Conservation (phyloP, 2,888 invertebrate genomes). For the Andrena bucephala region DNA sequence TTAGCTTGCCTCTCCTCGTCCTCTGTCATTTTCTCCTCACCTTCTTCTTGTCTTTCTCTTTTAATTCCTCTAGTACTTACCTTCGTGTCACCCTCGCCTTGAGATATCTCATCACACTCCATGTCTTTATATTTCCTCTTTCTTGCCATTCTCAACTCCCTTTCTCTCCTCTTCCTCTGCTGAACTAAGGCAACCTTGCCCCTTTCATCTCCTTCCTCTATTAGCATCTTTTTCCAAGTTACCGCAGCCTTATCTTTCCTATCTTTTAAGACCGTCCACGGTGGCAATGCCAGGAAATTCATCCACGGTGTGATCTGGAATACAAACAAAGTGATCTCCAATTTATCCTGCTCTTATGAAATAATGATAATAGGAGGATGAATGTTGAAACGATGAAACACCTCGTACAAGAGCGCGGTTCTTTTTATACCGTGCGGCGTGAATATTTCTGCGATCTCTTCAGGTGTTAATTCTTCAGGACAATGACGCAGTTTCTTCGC, state of each 20-base stretch:
- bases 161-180: constrained; percentile 30
- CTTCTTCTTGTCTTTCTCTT: not conserved
- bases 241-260: constrained; percentile 64
- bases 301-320: constrained; percentile 74
- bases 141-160: not conserved
- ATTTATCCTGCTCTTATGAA: not conserved
- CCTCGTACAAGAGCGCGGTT: constrained; percentile 71
- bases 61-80: too few relatives aligned
- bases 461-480: constrained; percentile 65
- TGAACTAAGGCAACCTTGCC: constrained; percentile 67
- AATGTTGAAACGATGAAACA: constrained; percentile 19
- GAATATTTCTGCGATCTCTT: constrained; percentile 66
- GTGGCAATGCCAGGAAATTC: constrained; percentile 71
- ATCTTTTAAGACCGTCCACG: constrained; percentile 69
- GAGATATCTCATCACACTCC: not conserved
- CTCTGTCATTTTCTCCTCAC: not conserved
- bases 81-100: not conserved
- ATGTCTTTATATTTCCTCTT: constrained; percentile 21
- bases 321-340: not conserved
- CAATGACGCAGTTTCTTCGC: constrained; percentile 61
- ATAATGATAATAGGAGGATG: not conserved
- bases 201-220: constrained; percentile 62
- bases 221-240: constrained; percentile 65
- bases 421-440: constrained; percentile 68
- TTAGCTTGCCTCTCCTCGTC: constrained; percentile 37